Conservation (phyloP, 1,140 invertebrate species). For the Leptopilina boulardi region DNA sequence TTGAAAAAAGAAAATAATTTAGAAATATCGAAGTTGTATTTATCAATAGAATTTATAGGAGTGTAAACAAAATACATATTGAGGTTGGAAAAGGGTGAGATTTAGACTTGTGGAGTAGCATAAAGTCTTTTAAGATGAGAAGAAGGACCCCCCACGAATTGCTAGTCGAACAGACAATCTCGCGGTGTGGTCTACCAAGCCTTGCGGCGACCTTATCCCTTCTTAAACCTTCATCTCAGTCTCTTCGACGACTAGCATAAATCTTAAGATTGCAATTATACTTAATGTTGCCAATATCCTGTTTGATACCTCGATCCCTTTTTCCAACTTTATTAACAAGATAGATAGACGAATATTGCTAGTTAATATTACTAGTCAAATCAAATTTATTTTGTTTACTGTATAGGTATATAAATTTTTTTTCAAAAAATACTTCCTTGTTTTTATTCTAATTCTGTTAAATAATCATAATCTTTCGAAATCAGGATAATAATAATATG, state of each 20-base stretch:
- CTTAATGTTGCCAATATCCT: conserved; percentile 72
- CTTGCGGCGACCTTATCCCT: conserved; percentile 73
- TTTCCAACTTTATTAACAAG: conserved; percentile 62
- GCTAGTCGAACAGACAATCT: conserved; percentile 55
- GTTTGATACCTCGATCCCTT: conserved; percentile 55
- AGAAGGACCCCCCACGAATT: conserved; percentile 69
- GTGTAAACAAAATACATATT: too few relatives aligned
- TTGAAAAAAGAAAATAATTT: too few relatives aligned
- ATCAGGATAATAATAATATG: too few relatives aligned
- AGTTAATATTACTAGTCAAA: too few relatives aligned
- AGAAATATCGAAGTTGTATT: too few relatives aligned
- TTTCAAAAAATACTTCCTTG: too few relatives aligned
- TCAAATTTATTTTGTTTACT: too few relatives aligned
- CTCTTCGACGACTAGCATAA: conserved; percentile 64
- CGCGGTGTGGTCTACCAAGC: conserved; percentile 71
- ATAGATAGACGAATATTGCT: conserved; percentile 36
- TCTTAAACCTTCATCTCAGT: conserved; percentile 55
- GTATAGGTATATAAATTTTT: too few relatives aligned
- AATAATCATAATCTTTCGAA: too few relatives aligned
- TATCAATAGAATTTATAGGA: too few relatives aligned
- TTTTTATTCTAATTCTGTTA: too few relatives aligned
- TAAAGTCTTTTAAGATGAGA: conserved; percentile 26
- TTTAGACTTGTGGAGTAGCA: neutral
- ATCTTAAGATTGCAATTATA: conserved; percentile 72
- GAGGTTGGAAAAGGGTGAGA: neutral